Base-by-base conservation (phyloP, 1,140 invertebrate species). In the Campoletis sonorensis region DNA sequence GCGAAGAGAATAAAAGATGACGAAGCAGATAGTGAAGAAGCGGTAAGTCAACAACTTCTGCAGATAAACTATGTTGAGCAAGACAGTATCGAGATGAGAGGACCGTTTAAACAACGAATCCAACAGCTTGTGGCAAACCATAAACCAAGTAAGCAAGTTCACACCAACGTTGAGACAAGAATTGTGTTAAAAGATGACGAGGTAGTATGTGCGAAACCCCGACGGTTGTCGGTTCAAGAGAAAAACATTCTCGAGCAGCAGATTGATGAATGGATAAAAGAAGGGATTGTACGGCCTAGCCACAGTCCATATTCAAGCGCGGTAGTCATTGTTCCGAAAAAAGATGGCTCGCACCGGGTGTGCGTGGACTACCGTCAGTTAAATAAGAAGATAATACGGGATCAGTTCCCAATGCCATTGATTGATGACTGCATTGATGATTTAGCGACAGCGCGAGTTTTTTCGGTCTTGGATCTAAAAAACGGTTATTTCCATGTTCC, bases 41-140 rank as follows among this genome's bases (percentile, higher is more conserved):
- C 4, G 18, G 51, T 54, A n/a, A 54, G 21, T 13, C 1, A 15
- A 1, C 70, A 81, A 30, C 18, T 84, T 4, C 15, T 23, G 4
- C 18, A 16, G 0, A 79, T 81, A 79, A 72, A 84, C 84, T 81
- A 26, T n/a, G 61, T 40, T 16, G 23, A 49, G 40, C 40, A 70
- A 45, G 61, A 45, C 16, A 64, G 10, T 11, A n/a, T 23, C 30
- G 26, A 67, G 7, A n/a, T 64, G 18, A 8, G 54, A 64, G 18
- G 37, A 76, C 15, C 37, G 15, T 18, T 23, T 21, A 45, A 79
- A 18, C 1, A 51, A 23, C 30, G 26, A 79, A 49, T 10, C 7
- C 79, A 30, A 27, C 15, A 54, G 1, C 30, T 77, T 4, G 33
- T 77, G 4, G 75, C 27, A 4, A 37, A 58, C 30, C 61, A 77